A percentile compares a stretch with the other conserved stretches of the same genome.
These are phyloP conservation scores for Drosophila macrothrix DNA, from an alignment of 2,888 invertebrate genomes.

Conservation along the genomic window DNA sequence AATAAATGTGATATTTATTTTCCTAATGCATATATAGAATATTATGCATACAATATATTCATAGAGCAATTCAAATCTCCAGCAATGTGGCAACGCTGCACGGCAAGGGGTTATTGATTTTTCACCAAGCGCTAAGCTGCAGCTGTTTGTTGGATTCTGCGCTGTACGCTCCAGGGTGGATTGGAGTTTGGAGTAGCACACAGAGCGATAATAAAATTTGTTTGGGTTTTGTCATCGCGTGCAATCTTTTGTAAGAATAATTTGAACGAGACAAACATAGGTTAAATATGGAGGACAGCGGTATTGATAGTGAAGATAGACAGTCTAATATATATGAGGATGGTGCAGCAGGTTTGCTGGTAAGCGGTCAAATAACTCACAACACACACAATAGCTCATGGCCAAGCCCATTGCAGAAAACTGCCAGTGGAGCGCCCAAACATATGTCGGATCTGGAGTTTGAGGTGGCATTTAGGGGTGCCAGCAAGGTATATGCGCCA, in stretches of 20 bases:
- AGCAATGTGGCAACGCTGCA: conserved; percentile 61
- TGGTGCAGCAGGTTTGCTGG: conserved; percentile 69
- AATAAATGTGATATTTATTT: conserved; percentile 40
- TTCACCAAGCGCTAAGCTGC: conserved; percentile 40
- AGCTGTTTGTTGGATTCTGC: conserved; percentile 71
- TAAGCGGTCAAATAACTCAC: conserved; percentile 41
- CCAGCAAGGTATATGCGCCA: conserved; percentile 66
- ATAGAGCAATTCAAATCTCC: conserved; percentile 9
- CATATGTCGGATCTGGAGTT: conserved; percentile 82
- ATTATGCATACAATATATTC: background rate
- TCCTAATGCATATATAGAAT: background rate
- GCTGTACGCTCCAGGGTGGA: conserved; percentile 59
- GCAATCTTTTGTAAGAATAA: conserved; percentile 29
- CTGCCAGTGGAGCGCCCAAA: conserved; percentile 69
- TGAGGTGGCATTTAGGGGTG: conserved; percentile 81
- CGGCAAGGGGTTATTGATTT: conserved; percentile 70
- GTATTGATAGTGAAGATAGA: conserved; percentile 84
- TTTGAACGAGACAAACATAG: conserved; percentile 15
- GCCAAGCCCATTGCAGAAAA: conserved; percentile 59
- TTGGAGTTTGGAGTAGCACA: conserved; percentile 63
- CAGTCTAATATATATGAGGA: conserved; percentile 76
- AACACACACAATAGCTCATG: conserved; percentile 41
- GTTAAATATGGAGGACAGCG: conserved; percentile 81
- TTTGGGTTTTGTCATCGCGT: conserved; percentile 68
- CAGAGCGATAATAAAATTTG: conserved; percentile 60